These are phyloP conservation scores for Ostrea denselamellosa DNA, from an alignment of 1,140 invertebrate genomes.

Conservation along the genomic window DNA sequence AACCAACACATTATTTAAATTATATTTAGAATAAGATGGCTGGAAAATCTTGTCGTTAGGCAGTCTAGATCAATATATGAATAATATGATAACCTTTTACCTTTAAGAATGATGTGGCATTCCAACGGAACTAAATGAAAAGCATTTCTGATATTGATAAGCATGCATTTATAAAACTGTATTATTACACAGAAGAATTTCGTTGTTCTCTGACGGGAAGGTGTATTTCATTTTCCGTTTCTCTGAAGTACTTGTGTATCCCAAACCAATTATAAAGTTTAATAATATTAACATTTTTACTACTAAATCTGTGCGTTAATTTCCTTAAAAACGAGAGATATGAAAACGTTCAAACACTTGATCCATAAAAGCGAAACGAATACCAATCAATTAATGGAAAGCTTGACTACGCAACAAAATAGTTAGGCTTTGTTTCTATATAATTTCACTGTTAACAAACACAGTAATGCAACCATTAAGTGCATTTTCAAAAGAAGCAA, in stretches of 20 bases:
- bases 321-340: background rate
- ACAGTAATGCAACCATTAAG: no score
- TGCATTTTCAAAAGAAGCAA: no score
- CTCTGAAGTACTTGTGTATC: background rate
- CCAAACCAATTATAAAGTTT: background rate
- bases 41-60: background rate
- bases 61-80: conserved; percentile 2
- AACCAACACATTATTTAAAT: background rate
- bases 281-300: background rate
- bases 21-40: background rate
- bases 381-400: background rate
- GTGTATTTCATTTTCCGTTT: background rate
- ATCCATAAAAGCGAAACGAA: background rate
- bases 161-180: background rate
- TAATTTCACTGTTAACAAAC: background rate
- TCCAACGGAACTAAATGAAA: background rate
- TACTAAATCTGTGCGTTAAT: background rate
- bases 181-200: no score
- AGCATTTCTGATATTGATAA: background rate
- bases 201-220: no score
- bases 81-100: background rate
- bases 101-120: background rate
- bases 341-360: background rate
- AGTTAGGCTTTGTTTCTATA: background rate
- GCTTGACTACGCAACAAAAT: background rate